Evolutionary conservation across 1,140 invertebrate species (phyloP).

Genomic region (Globodera rostochiensis): DNA sequence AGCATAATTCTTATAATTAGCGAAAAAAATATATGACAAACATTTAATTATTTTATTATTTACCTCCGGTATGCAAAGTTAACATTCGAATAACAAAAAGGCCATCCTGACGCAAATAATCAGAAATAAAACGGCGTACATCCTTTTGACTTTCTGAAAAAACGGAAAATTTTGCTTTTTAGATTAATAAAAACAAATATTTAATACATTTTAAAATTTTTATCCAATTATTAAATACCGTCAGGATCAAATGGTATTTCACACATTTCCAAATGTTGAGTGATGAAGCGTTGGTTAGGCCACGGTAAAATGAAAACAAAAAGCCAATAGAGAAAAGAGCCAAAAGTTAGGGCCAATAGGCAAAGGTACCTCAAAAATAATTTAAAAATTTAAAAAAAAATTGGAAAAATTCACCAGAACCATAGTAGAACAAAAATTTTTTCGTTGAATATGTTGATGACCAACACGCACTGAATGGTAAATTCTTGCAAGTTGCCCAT

Average conservation of each 20-base stretch:
- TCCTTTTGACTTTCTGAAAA: conserved; percentile 38
- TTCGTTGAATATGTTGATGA: conserved; percentile 70
- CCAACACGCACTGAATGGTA: conserved; percentile 70
- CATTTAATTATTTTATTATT: neutral
- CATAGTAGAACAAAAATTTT: conserved; percentile 70
- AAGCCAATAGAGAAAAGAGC: conserved; percentile 60
- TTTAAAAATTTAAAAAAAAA: neutral
- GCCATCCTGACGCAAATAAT: conserved; percentile 69
- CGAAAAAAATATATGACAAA: no score
- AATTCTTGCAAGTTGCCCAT: conserved; percentile 66
- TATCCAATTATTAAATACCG: conserved; percentile 11
- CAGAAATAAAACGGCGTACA: conserved; percentile 65
- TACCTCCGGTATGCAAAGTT: conserved; percentile 62
- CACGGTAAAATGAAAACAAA: conserved; percentile 52
- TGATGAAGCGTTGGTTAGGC: conserved; percentile 50
- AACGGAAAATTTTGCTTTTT: conserved; percentile 41
- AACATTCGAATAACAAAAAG: conserved; percentile 69
- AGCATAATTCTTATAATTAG: no score
- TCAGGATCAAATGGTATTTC: conserved; percentile 59
- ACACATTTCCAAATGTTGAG: conserved; percentile 58
- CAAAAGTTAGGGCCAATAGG: conserved; percentile 67
- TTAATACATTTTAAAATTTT: no score
- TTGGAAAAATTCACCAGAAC: conserved; percentile 58
- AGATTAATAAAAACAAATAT: no score
- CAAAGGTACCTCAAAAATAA: conserved; percentile 66